These are phyloP conservation scores for Parnassius mnemosyne DNA, from an alignment of 2,888 invertebrate genomes.

Conservation along the genomic window DNA sequence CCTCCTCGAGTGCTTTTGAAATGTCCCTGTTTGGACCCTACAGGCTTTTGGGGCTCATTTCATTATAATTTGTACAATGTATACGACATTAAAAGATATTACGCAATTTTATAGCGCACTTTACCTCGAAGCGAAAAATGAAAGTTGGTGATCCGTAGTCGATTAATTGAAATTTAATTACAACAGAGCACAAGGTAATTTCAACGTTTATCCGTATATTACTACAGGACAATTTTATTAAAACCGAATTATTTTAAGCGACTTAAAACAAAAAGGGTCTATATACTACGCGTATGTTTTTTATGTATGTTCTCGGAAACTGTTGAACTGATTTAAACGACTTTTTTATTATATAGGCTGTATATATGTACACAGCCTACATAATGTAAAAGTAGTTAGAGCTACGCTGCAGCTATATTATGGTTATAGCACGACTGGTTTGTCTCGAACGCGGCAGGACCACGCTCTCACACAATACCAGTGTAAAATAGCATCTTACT, in stretches of 20 bases:
- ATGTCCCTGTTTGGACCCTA: conserved; percentile 27
- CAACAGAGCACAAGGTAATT: neutral
- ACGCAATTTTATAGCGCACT: conserved; percentile 19
- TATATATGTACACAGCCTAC: too few species aligned
- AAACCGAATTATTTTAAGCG: neutral
- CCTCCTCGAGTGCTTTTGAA: conserved; percentile 32
- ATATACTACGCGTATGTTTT: too few species aligned
- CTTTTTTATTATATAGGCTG: too few species aligned
- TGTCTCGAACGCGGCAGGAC: too few species aligned
- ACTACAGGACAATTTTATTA: neutral
- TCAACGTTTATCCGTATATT: neutral
- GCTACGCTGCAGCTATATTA: too few species aligned
- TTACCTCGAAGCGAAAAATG: conserved; percentile 19
- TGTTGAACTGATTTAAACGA: too few species aligned
- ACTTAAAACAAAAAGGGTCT: neutral
- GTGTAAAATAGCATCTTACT: too few species aligned
- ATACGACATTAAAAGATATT: conserved; percentile 21
- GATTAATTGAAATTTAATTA: conserved; percentile 20
- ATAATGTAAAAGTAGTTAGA: too few species aligned
- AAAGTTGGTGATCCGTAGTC: conserved; percentile 7
- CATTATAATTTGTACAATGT: conserved; percentile 32
- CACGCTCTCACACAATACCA: too few species aligned
- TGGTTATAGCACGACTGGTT: too few species aligned
- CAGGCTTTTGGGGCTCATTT: conserved; percentile 25
- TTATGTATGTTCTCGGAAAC: too few species aligned